A percentile compares a stretch with the other conserved stretches of the same genome.
phyloP scores from a whole-genome alignment of 2,113 vertebrate genomes.

The Synodontis membranacea region DNA sequence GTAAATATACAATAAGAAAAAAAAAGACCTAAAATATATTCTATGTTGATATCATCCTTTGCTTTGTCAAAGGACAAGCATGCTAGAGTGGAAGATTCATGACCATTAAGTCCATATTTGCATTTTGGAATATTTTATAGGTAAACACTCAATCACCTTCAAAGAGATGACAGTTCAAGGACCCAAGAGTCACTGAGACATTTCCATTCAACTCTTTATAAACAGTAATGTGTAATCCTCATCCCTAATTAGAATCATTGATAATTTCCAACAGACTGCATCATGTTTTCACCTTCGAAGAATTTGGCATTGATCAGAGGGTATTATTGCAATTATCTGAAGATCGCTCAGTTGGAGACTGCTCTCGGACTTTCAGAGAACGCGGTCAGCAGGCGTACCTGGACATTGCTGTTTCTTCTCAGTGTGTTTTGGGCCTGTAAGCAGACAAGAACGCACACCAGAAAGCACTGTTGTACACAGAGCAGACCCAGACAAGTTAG shows the following conservation, averaged over 20 bases:
- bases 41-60: slow-evolving; percentile 47
- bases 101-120: slow-evolving; percentile 56
- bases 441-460: no score
- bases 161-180: slow-evolving; percentile 59
- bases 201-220: slow-evolving; percentile 38
- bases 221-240: slow-evolving; percentile 11
- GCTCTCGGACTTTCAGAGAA: no score
- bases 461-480: no score
- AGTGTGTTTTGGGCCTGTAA: no score
- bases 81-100: slow-evolving; percentile 57
- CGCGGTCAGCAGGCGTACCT: no score
- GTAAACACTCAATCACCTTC: slow-evolving; percentile 61
- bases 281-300: no score
- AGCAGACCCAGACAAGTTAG: no score
- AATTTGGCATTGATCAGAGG: no score
- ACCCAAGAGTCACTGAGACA: slow-evolving; percentile 50
- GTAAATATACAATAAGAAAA: slow-evolving; percentile 52
- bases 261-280: slow-evolving; percentile 15
- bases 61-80: slow-evolving; percentile 55
- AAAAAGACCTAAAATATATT: slow-evolving; percentile 45
- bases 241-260: slow-evolving; percentile 21
- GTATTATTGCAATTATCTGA: no score
- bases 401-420: no score
- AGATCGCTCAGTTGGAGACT: no score
- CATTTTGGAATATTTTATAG: slow-evolving; percentile 61